Conservation (phyloP, 2,113 vertebrate species). For the Saimiri boliviensis region DNA sequence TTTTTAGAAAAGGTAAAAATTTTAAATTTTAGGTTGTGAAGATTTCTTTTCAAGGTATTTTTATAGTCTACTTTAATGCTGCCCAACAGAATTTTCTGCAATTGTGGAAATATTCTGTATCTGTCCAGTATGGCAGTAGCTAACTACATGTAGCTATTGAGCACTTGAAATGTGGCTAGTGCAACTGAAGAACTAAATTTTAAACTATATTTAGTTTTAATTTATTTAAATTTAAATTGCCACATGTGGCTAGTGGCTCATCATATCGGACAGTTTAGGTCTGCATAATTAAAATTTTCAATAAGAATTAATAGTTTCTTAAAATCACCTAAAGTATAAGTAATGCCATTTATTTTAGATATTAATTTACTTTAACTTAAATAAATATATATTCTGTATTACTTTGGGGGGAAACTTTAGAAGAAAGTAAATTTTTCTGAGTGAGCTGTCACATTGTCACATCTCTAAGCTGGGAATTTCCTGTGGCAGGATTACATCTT, state of each 20-base stretch:
- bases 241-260: not conserved
- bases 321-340: constrained; percentile 27
- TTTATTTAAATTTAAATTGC: constrained; percentile 22
- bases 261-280: not conserved
- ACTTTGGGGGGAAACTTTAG: not conserved
- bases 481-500: not conserved
- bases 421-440: constrained; percentile 50
- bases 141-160: not conserved
- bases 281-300: not conserved
- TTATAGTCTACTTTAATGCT: constrained; percentile 3
- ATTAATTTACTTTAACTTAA: not conserved
- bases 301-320: not conserved
- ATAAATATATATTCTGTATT: not conserved
- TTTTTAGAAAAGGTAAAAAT: not conserved
- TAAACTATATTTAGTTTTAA: not conserved
- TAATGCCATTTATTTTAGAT: constrained; percentile 17
- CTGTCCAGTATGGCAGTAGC: not conserved
- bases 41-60: constrained; percentile 29
- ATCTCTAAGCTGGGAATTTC: constrained; percentile 31
- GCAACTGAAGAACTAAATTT: not conserved
- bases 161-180: not conserved
- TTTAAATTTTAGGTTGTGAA: not conserved
- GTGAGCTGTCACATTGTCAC: constrained; percentile 23
- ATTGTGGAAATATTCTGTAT: not conserved
- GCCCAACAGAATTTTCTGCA: not conserved